Percentiles rank a stretch among this genome's conserved stretches.
Evolutionary conservation across 2,113 vertebrate genomes (phyloP).

Genomic region (Bufo gargarizans): DNA sequence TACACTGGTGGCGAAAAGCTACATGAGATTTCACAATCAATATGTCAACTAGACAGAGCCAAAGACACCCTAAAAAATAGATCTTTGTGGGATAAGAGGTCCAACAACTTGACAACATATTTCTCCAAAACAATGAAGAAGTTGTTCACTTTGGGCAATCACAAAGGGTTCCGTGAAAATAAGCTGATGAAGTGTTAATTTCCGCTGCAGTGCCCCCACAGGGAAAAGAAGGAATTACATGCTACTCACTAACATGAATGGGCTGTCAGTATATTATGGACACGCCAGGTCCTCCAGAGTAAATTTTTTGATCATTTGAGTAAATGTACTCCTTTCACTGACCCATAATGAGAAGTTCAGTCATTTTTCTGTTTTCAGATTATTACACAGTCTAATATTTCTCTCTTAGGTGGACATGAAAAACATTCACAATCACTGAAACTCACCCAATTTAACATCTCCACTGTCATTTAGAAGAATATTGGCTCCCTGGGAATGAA

Average conservation of each 20-base stretch:
- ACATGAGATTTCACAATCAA: too few species aligned
- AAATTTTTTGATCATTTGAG: neutral
- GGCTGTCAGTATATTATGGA: neutral
- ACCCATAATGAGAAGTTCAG: neutral
- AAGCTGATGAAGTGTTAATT: neutral
- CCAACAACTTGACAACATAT: neutral
- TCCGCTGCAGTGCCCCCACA: neutral
- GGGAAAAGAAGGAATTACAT: neutral
- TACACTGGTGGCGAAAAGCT: too few species aligned
- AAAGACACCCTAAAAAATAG: neutral
- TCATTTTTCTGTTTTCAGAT: neutral
- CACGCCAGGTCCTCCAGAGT: neutral
- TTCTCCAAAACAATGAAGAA: neutral
- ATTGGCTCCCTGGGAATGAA: slow-evolving; percentile 82
- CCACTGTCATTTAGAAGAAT: slow-evolving; percentile 88
- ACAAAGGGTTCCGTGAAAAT: neutral
- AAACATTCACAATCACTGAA: neutral
- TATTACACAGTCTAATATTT: neutral
- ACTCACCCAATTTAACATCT: slow-evolving; percentile 86
- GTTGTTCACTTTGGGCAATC: neutral
- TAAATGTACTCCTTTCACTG: neutral
- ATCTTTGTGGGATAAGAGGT: neutral
- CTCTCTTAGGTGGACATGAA: neutral
- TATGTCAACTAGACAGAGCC: neutral
- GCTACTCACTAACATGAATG: neutral